A percentile compares a stretch with the other conserved stretches of the same genome.
These are phyloP conservation scores for Hydra vulgaris DNA, from an alignment of 30 jellyfish, hydroid and myxozoan genomes.

Conservation along the genomic window DNA sequence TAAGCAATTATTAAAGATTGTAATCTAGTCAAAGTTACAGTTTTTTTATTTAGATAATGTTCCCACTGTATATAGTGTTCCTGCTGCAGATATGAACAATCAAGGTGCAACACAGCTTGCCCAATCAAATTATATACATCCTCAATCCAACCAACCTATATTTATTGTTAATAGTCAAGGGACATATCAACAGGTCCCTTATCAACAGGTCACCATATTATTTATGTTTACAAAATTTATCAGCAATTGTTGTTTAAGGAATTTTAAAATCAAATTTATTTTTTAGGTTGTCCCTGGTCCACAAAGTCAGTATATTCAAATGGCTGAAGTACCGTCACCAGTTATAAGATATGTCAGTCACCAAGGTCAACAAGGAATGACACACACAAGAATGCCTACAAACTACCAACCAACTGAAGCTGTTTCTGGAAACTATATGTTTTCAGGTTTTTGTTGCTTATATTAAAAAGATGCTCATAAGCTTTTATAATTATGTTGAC, in stretches of 20 bases:
- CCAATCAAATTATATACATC: neutral
- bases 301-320: conserved; percentile 3
- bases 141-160: neutral
- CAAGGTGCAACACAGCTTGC: conserved; percentile 18
- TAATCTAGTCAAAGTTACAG: neutral
- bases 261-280: neutral
- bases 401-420: neutral
- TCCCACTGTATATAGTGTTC: conserved; percentile 14
- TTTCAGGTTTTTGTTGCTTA: no score
- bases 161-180: neutral
- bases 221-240: no score
- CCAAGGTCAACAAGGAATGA: neutral
- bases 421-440: neutral
- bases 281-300: conserved; percentile 15
- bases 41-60: neutral
- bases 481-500: no score
- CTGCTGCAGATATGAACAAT: conserved; percentile 10
- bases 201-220: neutral
- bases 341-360: conserved; percentile 3
- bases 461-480: no score
- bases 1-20: neutral
- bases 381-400: neutral
- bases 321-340: neutral
- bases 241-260: neutral
- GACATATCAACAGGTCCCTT: neutral